Evolutionary conservation across 2,113 vertebrate genomes (phyloP).

Genomic region (Phrynosoma blainvillii): DNA sequence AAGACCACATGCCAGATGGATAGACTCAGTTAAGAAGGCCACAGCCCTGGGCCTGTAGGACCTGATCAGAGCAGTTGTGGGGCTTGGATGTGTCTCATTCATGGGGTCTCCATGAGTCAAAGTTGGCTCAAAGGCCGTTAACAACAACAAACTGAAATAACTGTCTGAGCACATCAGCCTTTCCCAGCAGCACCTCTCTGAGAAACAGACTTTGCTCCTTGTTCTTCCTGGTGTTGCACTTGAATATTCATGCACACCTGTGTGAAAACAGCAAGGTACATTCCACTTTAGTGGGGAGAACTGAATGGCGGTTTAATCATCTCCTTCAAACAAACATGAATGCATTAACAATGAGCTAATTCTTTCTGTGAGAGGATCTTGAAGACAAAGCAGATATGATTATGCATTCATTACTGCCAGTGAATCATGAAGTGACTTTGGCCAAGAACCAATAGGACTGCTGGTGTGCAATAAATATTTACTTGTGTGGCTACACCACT

Average conservation of each 20-base stretch:
- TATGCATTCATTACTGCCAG: neutral
- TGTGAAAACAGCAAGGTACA: conserved; percentile 1
- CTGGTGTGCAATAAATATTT: too few species aligned
- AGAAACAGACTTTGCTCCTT: neutral
- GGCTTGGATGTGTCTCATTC: too few species aligned
- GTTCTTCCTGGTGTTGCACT: neutral
- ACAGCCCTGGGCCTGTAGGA: too few species aligned
- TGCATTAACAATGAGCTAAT: conserved; percentile 7
- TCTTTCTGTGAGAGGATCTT: neutral
- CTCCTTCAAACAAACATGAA: neutral
- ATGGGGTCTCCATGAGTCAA: too few species aligned
- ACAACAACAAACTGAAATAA: too few species aligned
- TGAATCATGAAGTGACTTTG: neutral
- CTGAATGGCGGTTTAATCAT: neutral
- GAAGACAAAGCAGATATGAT: neutral
- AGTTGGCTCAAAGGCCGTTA: too few species aligned
- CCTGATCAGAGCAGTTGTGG: too few species aligned
- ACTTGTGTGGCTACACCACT: too few species aligned
- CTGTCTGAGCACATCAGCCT: neutral
- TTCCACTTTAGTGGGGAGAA: neutral
- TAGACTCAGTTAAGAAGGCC: too few species aligned
- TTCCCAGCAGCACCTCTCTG: neutral
- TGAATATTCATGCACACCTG: conserved; percentile 35
- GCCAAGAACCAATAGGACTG: too few species aligned
- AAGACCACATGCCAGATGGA: too few species aligned